Base-by-base conservation (phyloP, 2,888 invertebrate genomes). In the Cerastoderma edule region DNA sequence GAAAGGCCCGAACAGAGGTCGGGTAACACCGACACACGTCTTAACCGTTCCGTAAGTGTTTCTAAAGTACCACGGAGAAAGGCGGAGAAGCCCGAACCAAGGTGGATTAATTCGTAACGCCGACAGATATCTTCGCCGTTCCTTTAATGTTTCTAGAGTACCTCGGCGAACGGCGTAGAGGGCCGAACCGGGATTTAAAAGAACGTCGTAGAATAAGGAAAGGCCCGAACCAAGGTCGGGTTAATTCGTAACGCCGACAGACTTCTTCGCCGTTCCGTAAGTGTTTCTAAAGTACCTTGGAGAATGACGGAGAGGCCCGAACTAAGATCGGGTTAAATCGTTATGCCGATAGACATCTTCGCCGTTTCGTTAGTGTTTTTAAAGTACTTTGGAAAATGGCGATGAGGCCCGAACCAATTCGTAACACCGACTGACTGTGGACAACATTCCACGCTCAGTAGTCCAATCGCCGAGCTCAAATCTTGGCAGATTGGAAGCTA, bases 101-200 rank as follows among this genome's bases (percentile, higher is more conserved):
- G n/a, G n/a, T n/a, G n/a, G n/a, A n/a, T n/a, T n/a, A n/a, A n/a
- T n/a, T n/a, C n/a, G n/a, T n/a, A n/a, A n/a, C n/a, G n/a, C n/a
- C n/a, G n/a, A n/a, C n/a, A n/a, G n/a, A n/a, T n/a, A n/a, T 68
- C 72, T 66, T n/a, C 39, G 39, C 32, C 24, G 24, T 27, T 35
- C 30, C 24, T 65, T 75, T 75, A 78, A 75, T 78, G 78, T 75
- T 78, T 75, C 66, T 72, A 56, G 72, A 75, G 78, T 69, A 75
- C 68, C 46, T 27, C 32, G 28, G 60, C 32, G 65, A 32, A 24
- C 60, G 22, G n/a, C 27, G 44, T 32, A 19, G 66, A 66, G 66
- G 66, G 50, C 66, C 66, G n/a, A n/a, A n/a, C n/a, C n/a, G 48
- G 16, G 48, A n/a, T 48, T 44, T 44, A 13, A 13, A 19, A 13